Base-by-base conservation (phyloP, 2,888 invertebrate genomes). In the Lutraria lutraria region DNA sequence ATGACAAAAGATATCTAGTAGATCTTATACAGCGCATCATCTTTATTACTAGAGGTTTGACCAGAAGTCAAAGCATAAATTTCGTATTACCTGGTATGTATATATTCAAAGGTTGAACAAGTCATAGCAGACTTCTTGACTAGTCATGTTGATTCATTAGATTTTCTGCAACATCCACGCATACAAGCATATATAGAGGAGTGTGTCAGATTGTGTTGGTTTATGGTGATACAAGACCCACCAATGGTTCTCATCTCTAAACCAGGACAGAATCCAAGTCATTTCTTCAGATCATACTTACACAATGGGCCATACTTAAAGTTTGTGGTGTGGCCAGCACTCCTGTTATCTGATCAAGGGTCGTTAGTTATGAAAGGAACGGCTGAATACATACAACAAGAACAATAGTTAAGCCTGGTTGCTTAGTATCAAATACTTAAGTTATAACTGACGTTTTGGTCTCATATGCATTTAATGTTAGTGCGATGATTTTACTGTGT, bases 241-340 rank as follows among this genome's bases (percentile, higher is more conserved):
- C 83, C 83, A 43, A 83, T 83, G 83, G 56, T 43, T 25, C 63
- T 83, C 43, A 13, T 83, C 6, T 29, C 56, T 0, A 16, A 68
- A 4, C 68, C 83, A 12, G 83, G 19, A 31, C 21, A 34, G 10
- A 60, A 83, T 21, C 63, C n/a, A 3, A 3, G n/a, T 63, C 34
- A 63, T 19, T 12, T 63, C 19, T 83, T 83, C 63, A 83, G 63
- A 31, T 63, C 63, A 12, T 83, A 83, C 60, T 43, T 63, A n/a
- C 31, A 16, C 43, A 63, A 63, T 34, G 83, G 83, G 29, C 31
- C 13, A 16, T 25, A 63, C 19, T 8, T 63, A 8, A 43, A n/a
- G 31, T 83, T 43, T 63, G 63, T 83, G 25, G 83, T 83, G 29
- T 83, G 83, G 83, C 83, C 83, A n/a, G 63, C 63, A n/a, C 63